Percentiles rank a stretch among this genome's conserved stretches.
These are phyloP conservation scores for Microplitis mediator DNA, from an alignment of 1,140 invertebrate species.

Conservation along the genomic window DNA sequence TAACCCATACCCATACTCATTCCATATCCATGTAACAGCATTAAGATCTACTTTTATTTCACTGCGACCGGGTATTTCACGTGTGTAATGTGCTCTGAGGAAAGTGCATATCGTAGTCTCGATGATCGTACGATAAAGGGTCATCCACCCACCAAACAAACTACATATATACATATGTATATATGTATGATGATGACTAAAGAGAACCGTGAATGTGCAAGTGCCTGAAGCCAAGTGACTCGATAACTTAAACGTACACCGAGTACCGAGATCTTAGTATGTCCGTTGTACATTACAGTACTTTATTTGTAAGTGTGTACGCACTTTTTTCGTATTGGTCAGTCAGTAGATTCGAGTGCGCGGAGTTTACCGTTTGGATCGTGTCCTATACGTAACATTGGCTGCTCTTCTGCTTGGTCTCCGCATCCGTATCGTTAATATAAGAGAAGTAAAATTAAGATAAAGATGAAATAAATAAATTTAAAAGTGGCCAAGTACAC, in stretches of 20 bases:
- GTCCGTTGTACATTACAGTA: neutral
- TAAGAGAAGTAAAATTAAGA: neutral
- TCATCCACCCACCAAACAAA: conserved; percentile 29
- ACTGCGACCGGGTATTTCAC: neutral
- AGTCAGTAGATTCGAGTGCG: neutral
- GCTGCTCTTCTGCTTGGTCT: neutral
- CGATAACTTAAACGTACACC: neutral
- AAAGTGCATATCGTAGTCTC: conserved; percentile 15
- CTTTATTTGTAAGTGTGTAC: neutral
- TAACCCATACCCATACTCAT: no score
- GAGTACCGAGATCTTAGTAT: neutral
- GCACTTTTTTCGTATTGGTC: neutral
- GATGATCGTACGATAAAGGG: conserved; percentile 26
- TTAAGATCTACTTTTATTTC: no score
- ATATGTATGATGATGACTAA: neutral
- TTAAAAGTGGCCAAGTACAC: no score
- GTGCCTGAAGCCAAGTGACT: conserved; percentile 5
- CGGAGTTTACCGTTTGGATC: conserved; percentile 7
- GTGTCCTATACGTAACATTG: conserved; percentile 3
- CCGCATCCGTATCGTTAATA: no score
- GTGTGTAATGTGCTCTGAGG: neutral
- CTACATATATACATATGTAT: neutral
- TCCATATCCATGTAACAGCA: no score
- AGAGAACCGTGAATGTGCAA: neutral
- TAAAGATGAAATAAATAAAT: no score